Conservation (phyloP, 2,888 invertebrate genomes). For the Tachina fera region DNA sequence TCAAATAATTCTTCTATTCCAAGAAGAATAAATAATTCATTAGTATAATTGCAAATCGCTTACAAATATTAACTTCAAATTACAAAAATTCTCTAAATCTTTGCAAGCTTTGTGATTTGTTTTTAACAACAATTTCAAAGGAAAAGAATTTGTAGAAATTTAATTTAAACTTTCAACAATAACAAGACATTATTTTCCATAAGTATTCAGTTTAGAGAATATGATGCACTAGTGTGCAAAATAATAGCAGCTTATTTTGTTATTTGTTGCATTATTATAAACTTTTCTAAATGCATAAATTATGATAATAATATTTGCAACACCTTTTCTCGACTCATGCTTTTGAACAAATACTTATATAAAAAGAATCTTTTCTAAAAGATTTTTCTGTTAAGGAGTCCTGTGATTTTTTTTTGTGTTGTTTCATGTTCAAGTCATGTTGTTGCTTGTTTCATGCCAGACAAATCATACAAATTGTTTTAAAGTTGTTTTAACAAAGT, state of each 20-base stretch:
- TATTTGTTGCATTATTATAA: background rate
- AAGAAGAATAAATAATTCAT: background rate
- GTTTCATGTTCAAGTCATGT: constrained; percentile 28
- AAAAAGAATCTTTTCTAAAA: background rate
- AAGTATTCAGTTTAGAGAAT: background rate
- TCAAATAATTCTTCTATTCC: background rate
- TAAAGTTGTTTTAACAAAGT: constrained; percentile 49
- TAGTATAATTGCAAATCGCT: constrained; percentile 33
- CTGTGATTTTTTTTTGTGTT: constrained; percentile 8
- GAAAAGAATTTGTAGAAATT: constrained; percentile 46
- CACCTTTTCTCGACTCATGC: background rate
- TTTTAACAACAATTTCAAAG: constrained; percentile 24
- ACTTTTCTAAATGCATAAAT: constrained; percentile 41
- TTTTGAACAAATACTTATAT: background rate
- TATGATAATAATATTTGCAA: constrained; percentile 9
- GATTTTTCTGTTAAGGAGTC: background rate
- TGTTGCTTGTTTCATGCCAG: constrained; percentile 46
- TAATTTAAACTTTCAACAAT: constrained; percentile 51
- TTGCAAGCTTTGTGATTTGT: constrained; percentile 37
- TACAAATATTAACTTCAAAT: constrained; percentile 26
- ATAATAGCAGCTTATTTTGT: constrained; percentile 39
- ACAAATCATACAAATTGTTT: constrained; percentile 57
- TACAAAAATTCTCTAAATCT: constrained; percentile 33
- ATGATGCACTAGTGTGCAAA: constrained; percentile 12
- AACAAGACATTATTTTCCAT: constrained; percentile 30